Conservation (phyloP, 2,888 invertebrate species). For the Caenorhabditis macrosperma region DNA sequence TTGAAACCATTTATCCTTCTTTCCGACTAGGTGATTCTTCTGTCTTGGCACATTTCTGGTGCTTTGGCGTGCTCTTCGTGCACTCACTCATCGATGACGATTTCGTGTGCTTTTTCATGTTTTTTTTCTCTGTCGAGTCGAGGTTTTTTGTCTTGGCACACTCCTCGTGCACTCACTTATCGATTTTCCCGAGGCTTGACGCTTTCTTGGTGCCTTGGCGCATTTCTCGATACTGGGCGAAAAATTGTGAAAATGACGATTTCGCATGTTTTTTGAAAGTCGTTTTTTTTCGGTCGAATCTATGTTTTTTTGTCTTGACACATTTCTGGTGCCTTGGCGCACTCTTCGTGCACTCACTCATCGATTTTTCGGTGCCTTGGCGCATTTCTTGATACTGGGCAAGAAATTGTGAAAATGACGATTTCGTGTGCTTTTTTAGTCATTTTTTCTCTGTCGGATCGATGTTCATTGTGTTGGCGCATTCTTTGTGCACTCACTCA, state of each 20-base stretch:
- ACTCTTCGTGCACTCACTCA: not conserved
- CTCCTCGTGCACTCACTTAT: not conserved
- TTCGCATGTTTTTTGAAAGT: too few species aligned
- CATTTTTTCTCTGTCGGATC: not conserved
- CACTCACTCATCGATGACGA: too few species aligned
- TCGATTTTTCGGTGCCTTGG: not conserved
- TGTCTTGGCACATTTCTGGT: not conserved
- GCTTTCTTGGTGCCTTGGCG: slow-evolving; percentile 16
- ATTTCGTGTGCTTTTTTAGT: too few species aligned
- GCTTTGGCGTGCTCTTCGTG: not conserved
- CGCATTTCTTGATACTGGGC: not conserved
- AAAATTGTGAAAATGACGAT: too few species aligned
- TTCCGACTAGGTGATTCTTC: too few species aligned
- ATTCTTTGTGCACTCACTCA: slow-evolving; percentile 1
- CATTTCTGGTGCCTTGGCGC: not conserved
- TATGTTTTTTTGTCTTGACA: too few species aligned
- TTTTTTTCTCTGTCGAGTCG: too few species aligned
- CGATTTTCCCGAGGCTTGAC: not conserved
- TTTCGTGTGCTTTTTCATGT: too few species aligned
- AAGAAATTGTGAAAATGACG: too few species aligned
- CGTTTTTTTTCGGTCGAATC: too few species aligned
- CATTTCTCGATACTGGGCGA: too few species aligned
- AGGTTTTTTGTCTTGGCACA: not conserved
- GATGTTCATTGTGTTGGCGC: not conserved
- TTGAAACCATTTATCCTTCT: not conserved